A percentile compares a stretch with the other conserved stretches of the same genome.
phyloP scores from a whole-genome alignment of 2,797 vertebrate species.

The Bovichtus diacanthus region DNA sequence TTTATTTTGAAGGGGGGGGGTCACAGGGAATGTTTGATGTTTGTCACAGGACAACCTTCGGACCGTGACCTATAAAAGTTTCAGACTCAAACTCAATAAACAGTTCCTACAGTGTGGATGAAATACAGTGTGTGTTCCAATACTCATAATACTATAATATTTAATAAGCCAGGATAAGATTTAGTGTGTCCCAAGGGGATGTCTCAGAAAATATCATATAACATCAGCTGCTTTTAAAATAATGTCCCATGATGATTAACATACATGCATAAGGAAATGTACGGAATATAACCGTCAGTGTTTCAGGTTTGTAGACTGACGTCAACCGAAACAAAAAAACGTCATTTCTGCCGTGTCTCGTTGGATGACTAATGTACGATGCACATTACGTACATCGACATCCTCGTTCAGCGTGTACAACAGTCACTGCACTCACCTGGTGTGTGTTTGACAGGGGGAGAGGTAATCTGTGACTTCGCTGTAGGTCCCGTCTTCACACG shows the following conservation, averaged over 20 bases:
- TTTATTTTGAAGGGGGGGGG: neutral
- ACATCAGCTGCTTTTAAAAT: too few species aligned
- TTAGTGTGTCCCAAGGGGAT: too few species aligned
- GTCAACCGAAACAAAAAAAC: constrained; percentile 1
- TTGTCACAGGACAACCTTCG: neutral
- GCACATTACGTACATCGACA: neutral
- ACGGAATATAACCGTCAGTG: too few species aligned
- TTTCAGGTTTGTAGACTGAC: constrained; percentile 12
- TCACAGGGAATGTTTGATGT: neutral
- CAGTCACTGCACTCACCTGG: constrained; percentile 60
- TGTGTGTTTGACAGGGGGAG: constrained; percentile 72
- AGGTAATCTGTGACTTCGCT: constrained; percentile 69
- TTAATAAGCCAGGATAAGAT: too few species aligned
- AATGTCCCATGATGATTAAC: too few species aligned
- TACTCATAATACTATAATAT: too few species aligned
- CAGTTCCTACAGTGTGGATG: neutral
- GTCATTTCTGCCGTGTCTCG: neutral
- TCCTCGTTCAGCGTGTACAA: constrained; percentile 3
- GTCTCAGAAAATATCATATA: too few species aligned
- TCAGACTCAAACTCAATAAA: neutral
- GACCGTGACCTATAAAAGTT: neutral
- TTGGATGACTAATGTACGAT: constrained; percentile 28
- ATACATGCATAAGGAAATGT: too few species aligned
- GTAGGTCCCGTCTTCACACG: constrained; percentile 70
- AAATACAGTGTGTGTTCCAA: too few species aligned